Evolutionary conservation across 2,797 vertebrate genomes (phyloP).

Genomic region (Leptoclinus maculatus): DNA sequence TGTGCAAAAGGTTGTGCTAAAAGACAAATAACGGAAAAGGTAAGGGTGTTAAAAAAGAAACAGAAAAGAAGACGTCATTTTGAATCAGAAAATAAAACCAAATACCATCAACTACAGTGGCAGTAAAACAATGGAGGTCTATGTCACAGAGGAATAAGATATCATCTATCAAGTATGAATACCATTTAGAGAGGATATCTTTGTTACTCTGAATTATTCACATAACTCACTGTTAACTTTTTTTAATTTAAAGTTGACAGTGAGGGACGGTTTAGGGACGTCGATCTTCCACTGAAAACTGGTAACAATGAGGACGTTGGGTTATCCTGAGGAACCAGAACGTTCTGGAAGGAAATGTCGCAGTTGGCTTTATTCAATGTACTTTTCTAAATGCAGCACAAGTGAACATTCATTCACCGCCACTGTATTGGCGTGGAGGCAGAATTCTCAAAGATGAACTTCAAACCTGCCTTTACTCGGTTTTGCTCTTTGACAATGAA

Average conservation of each 20-base stretch:
- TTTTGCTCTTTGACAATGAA: neutral
- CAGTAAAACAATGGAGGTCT: neutral
- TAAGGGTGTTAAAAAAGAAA: neutral
- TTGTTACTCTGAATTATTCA: neutral
- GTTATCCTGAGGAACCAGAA: neutral
- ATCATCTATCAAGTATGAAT: neutral
- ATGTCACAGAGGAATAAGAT: neutral
- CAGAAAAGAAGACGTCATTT: too few relatives aligned
- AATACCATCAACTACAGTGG: neutral
- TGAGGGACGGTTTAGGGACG: neutral
- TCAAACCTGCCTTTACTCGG: neutral
- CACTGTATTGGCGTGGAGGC: neutral
- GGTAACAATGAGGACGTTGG: neutral
- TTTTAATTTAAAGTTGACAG: slow-evolving; percentile 4
- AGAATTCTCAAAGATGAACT: slow-evolving; percentile 7
- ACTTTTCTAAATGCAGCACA: neutral
- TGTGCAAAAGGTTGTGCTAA: neutral
- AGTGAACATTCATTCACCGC: slow-evolving; percentile 3
- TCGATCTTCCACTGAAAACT: neutral
- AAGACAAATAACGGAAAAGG: neutral
- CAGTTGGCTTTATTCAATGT: neutral
- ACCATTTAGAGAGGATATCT: neutral
- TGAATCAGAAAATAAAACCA: neutral
- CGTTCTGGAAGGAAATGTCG: neutral
- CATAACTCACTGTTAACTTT: neutral